phyloP scores from a whole-genome alignment of 2,797 vertebrate species.

The Sternotherus odoratus region DNA sequence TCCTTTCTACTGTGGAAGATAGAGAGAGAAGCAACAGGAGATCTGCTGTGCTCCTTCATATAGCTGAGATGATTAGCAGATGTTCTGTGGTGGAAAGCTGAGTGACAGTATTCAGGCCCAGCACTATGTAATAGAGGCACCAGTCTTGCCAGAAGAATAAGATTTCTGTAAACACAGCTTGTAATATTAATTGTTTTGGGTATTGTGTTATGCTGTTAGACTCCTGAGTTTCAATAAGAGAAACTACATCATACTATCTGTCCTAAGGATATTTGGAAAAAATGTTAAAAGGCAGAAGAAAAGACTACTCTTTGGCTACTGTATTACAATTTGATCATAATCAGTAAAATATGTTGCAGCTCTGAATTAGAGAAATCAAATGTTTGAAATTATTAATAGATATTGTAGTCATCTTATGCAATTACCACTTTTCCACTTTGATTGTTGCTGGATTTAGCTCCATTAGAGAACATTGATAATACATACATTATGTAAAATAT shows the following conservation, averaged over 20 bases:
- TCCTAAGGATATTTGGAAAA: neutral
- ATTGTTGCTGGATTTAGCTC: neutral
- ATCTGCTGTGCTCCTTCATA: neutral
- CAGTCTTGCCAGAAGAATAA: neutral
- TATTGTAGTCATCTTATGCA: neutral
- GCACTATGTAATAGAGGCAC: neutral
- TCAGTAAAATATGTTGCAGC: accelerated
- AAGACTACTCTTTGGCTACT: neutral
- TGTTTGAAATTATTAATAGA: neutral
- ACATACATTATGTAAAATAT: neutral
- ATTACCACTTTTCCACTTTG: neutral
- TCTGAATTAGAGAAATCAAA: neutral
- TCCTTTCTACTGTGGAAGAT: neutral
- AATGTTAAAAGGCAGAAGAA: neutral
- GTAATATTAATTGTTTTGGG: accelerated
- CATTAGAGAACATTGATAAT: neutral
- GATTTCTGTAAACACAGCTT: neutral
- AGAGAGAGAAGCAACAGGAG: neutral
- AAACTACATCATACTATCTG: neutral
- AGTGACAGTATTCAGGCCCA: neutral
- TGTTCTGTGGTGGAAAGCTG: neutral
- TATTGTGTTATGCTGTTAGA: accelerated
- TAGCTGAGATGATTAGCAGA: neutral
- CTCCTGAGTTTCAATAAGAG: neutral
- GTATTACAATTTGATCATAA: neutral